Base-by-base conservation (phyloP, 2,888 invertebrate species). In the Chrysina gloriosa region DNA sequence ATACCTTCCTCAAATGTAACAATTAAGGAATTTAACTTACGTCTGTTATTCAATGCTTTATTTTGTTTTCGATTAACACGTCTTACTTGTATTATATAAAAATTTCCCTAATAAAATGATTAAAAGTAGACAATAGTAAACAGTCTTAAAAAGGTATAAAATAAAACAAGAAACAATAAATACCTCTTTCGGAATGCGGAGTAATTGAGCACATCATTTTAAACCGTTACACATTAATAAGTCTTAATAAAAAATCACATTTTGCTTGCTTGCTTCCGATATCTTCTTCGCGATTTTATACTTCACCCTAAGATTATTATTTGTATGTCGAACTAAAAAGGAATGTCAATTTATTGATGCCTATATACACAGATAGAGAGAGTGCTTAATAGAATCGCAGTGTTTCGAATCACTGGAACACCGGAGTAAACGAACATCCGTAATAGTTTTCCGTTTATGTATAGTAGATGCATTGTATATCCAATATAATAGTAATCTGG, bases 121-220 rank as follows among this genome's bases (percentile, higher is more conserved):
- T 52, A 52, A 31, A 52, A 31, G 19, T 52, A 52, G 7, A 52
- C 21, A 52, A 21, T 52, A 52, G 21, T 39, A 56, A 56, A 56
- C 58, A 61, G 42, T 61, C 58, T 61, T 42, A 27, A 61, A 27
- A 56, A 52, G 5, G 11, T 56, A 36, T 34, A 56, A 56, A 56
- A 56, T 11, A 19, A 54, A 54, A 16, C 31, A 34, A 34, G 21
- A 42, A 61, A 42, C 27, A 61, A 7, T 9, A 39, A 56, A 56
- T 42, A 61, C 58, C 25, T 61, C 42, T 27, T 42, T 61, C 36
- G 58, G 58, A 61, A 61, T 61, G 58, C 58, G 6, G 27, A 42
- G 19, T 56, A 56, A 61, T 61, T 61, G 58, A 61, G 58, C 58
- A 61, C 58, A 61, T 61, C 42, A 52, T 52, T 31, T 52, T 31